Evolutionary conservation across 2,797 vertebrate species (phyloP).

Genomic region (Melanotaenia trifasciata): DNA sequence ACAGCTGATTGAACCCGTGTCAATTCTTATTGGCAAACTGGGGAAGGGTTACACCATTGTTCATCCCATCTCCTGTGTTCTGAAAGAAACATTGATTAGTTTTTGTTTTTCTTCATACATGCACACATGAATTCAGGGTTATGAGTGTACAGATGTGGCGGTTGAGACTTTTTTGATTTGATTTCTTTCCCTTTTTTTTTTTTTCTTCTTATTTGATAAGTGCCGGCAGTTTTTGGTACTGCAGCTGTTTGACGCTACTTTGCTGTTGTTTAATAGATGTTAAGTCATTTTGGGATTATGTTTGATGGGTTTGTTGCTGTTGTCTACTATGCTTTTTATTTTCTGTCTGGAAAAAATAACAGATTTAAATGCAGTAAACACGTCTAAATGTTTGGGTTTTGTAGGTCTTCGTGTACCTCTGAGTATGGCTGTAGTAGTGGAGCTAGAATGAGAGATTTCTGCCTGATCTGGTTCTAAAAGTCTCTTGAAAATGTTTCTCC

Average conservation of each 20-base stretch:
- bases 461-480: no score
- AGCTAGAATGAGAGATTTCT: not conserved
- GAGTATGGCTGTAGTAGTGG: not conserved
- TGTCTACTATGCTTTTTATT: no score
- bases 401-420: not conserved
- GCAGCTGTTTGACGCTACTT: no score
- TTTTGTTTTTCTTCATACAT: constrained; percentile 8
- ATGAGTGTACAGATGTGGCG: constrained; percentile 9
- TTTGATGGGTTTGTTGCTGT: not conserved
- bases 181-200: no score
- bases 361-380: not conserved
- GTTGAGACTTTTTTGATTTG: not conserved
- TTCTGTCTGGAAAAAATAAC: no score
- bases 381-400: not conserved
- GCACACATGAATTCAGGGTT: constrained; percentile 11
- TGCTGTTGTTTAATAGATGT: not conserved
- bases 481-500: not conserved
- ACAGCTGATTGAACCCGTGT: constrained; percentile 13
- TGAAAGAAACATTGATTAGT: constrained; percentile 4
- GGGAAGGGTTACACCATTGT: constrained; percentile 64
- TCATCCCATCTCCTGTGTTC: constrained; percentile 45
- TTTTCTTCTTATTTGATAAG: no score
- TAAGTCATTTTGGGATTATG: not conserved
- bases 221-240: no score
- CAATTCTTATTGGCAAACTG: constrained; percentile 21